These are phyloP conservation scores for Adoxophyes honmai DNA, from an alignment of 1,140 invertebrate genomes.

Conservation along the genomic window DNA sequence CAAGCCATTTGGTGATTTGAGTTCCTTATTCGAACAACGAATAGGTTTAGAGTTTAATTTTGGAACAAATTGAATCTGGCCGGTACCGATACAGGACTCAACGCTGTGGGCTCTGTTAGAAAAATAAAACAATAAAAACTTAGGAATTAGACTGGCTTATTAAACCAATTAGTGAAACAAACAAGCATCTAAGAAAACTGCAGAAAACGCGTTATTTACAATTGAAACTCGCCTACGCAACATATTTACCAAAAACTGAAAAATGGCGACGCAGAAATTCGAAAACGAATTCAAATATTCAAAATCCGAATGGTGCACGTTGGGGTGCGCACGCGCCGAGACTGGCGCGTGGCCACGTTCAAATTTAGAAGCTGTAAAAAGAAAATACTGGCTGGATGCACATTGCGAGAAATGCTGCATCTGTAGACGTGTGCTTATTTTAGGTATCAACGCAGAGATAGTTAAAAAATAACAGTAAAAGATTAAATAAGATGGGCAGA, in stretches of 20 bases:
- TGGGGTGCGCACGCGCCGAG: constrained; percentile 43
- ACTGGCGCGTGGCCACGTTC: constrained; percentile 65
- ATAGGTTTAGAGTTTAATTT: constrained; percentile 30
- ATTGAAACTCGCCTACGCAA: neutral
- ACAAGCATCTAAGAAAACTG: neutral
- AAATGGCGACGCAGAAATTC: constrained; percentile 14
- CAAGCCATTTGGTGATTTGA: constrained; percentile 15
- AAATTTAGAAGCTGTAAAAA: constrained; percentile 67
- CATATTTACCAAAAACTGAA: constrained; percentile 32
- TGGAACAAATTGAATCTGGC: constrained; percentile 45
- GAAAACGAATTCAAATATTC: constrained; percentile 21
- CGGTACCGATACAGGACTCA: constrained; percentile 51
- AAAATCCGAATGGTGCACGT: constrained; percentile 35
- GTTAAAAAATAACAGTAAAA: neutral
- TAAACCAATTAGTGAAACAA: constrained; percentile 18
- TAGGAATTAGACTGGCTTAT: too few species aligned
- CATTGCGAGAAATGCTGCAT: constrained; percentile 59
- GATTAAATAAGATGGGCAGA: too few species aligned
- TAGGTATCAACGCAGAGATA: constrained; percentile 31
- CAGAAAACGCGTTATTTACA: constrained; percentile 18
- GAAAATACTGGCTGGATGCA: constrained; percentile 48
- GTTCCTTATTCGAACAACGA: constrained; percentile 31
- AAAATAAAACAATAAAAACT: constrained; percentile 22
- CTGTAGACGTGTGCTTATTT: constrained; percentile 51
- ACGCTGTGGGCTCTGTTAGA: constrained; percentile 42